These are phyloP conservation scores for Vulpes lagopus DNA, from an alignment of 2,113 vertebrate species.

Conservation along the genomic window DNA sequence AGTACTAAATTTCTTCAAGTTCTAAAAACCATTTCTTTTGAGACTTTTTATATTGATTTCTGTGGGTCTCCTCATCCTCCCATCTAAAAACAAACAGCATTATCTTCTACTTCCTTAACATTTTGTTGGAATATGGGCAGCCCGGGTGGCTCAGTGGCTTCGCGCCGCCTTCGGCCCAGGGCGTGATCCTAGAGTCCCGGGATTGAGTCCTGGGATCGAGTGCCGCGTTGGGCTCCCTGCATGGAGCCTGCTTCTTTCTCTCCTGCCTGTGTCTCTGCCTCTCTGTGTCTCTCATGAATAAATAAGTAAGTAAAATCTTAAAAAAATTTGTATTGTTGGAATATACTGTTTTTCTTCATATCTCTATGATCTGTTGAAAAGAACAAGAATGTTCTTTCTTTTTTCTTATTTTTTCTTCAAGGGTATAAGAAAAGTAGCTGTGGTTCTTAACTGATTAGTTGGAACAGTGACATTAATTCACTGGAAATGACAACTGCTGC, in stretches of 20 bases:
- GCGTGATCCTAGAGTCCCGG: too few species aligned
- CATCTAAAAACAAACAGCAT: not conserved
- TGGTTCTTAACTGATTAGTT: not conserved
- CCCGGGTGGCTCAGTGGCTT: too few species aligned
- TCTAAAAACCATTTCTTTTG: not conserved
- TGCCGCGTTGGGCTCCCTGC: too few species aligned
- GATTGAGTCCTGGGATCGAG: too few species aligned
- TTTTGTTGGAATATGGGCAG: not conserved
- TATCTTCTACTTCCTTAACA: not conserved
- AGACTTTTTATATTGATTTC: not conserved
- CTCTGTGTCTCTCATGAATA: too few species aligned
- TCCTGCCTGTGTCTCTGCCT: too few species aligned
- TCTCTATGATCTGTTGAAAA: not conserved
- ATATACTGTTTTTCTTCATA: not conserved
- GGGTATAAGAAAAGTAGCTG: not conserved
- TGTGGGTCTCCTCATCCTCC: not conserved
- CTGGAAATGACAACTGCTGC: not conserved
- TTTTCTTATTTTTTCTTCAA: not conserved
- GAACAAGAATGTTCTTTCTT: not conserved
- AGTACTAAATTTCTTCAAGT: not conserved
- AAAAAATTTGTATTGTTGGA: not conserved
- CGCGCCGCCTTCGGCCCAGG: too few species aligned
- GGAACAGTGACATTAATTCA: not conserved
- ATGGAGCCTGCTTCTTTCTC: too few species aligned
- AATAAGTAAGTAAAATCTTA: too few species aligned